Evolutionary conservation across 2,797 vertebrate genomes (phyloP).

Genomic region (Psittacula echo): DNA sequence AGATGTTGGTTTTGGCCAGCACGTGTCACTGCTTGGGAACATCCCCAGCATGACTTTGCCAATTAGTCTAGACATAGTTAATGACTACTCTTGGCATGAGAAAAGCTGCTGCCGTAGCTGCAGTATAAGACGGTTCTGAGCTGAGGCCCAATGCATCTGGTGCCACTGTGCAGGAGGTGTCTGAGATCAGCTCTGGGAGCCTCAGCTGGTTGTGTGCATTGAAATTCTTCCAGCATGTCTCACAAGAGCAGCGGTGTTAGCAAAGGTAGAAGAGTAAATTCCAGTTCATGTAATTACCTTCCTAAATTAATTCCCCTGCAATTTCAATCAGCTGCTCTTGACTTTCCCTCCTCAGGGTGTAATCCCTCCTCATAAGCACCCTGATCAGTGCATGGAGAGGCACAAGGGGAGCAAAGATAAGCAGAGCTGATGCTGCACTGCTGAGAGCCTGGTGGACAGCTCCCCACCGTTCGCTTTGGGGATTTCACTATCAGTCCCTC

Average conservation of each 20-base stretch:
- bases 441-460: slow-evolving; percentile 5
- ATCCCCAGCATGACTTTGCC: neutral
- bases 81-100: neutral
- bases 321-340: slow-evolving; percentile 65
- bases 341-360: slow-evolving; percentile 56
- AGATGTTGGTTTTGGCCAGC: neutral
- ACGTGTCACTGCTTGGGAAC: neutral
- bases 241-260: slow-evolving; percentile 9
- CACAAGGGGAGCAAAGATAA: slow-evolving; percentile 23
- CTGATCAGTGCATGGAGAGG: neutral
- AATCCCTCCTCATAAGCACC: slow-evolving; percentile 32
- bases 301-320: slow-evolving; percentile 61
- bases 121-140: neutral
- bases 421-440: slow-evolving; percentile 14
- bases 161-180: neutral
- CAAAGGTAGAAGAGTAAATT: slow-evolving; percentile 62
- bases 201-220: neutral
- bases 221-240: neutral
- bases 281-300: slow-evolving; percentile 57
- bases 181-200: neutral
- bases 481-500: slow-evolving; percentile 3
- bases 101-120: neutral
- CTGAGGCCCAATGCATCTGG: neutral
- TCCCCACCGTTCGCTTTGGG: fast-evolving
- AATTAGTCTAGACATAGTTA: neutral